Percentiles rank a stretch among this genome's conserved stretches.
Evolutionary conservation across 1,140 invertebrate species (phyloP).

Genomic region (Dinoponera quadriceps): DNA sequence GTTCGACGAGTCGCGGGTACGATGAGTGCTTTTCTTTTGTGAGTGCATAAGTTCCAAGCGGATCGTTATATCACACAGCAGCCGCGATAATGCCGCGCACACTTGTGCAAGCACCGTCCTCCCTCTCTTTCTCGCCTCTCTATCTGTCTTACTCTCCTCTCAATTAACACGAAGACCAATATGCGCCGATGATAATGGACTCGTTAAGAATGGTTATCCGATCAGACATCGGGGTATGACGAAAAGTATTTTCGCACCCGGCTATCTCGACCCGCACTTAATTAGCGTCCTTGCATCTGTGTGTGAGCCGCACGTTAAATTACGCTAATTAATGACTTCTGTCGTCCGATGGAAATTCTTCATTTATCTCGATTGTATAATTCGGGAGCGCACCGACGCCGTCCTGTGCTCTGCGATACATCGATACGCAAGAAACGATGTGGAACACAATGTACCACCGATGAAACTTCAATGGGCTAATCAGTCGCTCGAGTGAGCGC

Average conservation of each 20-base stretch:
- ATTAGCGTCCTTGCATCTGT: background rate
- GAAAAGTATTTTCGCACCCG: background rate
- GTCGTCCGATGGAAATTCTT: background rate
- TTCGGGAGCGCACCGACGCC: background rate
- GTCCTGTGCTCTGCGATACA: background rate
- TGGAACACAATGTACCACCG: background rate
- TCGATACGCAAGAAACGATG: no score
- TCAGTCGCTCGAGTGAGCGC: background rate
- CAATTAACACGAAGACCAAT: background rate
- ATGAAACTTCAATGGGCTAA: background rate
- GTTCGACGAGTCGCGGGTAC: no score
- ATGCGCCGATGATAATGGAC: background rate
- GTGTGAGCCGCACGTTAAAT: background rate
- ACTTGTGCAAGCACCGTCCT: background rate
- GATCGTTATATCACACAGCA: background rate
- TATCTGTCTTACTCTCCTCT: background rate
- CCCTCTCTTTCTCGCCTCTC: background rate
- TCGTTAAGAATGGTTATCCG: background rate
- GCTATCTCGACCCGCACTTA: background rate
- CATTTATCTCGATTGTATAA: background rate
- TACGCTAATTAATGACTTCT: conserved; percentile 1
- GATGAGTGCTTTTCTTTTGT: no score
- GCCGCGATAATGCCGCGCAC: background rate
- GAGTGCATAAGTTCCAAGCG: no score
- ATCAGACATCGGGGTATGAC: no score